phyloP scores from a whole-genome alignment of 2,797 vertebrate genomes.

The Hozukius guyotensis region DNA sequence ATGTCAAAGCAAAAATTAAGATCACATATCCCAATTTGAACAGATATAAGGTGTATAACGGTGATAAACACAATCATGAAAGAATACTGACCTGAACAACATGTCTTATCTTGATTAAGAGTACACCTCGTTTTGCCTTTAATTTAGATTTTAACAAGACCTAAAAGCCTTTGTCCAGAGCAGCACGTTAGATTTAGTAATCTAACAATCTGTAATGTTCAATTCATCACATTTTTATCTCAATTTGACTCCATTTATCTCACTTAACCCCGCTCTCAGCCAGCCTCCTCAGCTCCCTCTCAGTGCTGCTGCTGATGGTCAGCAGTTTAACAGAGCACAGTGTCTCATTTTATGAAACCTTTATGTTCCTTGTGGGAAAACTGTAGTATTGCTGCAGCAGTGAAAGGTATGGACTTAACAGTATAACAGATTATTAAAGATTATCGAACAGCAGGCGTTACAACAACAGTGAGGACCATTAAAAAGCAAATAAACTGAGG shows the following conservation, averaged over 20 bases:
- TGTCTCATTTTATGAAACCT: slow-evolving; percentile 4
- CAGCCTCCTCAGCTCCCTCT: neutral
- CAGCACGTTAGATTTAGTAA: neutral
- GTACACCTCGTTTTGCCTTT: neutral
- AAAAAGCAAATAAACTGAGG: neutral
- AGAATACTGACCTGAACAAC: neutral
- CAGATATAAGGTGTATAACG: neutral
- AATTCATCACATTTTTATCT: neutral
- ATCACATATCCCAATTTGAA: neutral
- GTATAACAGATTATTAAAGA: neutral
- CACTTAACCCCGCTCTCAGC: neutral
- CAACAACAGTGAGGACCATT: neutral
- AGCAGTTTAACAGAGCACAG: slow-evolving; percentile 18
- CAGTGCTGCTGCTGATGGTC: neutral
- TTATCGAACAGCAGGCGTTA: neutral
- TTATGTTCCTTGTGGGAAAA: neutral
- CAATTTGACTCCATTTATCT: neutral
- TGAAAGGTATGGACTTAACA: neutral
- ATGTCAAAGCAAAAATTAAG: no score
- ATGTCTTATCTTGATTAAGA: no score
- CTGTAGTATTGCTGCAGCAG: neutral
- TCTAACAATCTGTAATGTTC: neutral
- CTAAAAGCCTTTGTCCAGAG: neutral
- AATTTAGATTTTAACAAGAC: neutral
- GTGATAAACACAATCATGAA: neutral